Percentiles rank a stretch among this genome's conserved stretches.
Evolutionary conservation across 2,888 invertebrate genomes (phyloP).

Genomic region (Limnephilus auricula): DNA sequence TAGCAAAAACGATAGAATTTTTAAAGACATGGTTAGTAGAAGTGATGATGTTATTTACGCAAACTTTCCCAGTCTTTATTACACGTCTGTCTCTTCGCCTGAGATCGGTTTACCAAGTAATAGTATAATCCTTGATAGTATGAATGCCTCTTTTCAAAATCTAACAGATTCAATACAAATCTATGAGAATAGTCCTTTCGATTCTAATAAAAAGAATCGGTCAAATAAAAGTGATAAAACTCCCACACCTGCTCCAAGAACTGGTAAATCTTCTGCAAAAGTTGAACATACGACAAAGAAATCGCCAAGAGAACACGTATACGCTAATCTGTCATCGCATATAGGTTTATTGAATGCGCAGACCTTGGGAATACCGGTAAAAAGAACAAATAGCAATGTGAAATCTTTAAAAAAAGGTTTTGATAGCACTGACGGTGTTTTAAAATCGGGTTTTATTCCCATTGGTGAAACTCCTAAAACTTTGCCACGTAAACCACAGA

Average conservation of each 20-base stretch:
- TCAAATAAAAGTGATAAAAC: constrained; percentile 77
- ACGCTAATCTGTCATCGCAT: constrained; percentile 76
- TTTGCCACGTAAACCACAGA: constrained; percentile 60
- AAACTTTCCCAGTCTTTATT: constrained; percentile 71
- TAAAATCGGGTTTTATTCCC: constrained; percentile 70
- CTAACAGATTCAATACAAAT: constrained; percentile 83
- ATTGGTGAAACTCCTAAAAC: constrained; percentile 69
- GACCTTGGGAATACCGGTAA: constrained; percentile 47
- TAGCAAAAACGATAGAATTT: constrained; percentile 75
- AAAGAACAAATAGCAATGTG: constrained; percentile 3
- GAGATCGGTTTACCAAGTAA: constrained; percentile 43
- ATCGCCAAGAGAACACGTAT: constrained; percentile 77
- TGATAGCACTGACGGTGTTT: constrained; percentile 69
- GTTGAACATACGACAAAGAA: constrained; percentile 70
- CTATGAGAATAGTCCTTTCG: constrained; percentile 76
- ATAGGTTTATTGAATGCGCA: constrained; percentile 45
- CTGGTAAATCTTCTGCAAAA: constrained; percentile 71
- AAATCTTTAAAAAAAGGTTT: not conserved
- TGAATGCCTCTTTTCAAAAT: constrained; percentile 77
- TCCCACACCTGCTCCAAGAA: constrained; percentile 80
- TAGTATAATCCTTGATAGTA: constrained; percentile 52
- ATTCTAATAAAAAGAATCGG: constrained; percentile 69
- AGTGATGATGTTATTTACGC: constrained; percentile 73
- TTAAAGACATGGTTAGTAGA: constrained; percentile 68
- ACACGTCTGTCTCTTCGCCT: constrained; percentile 34